Conservation (phyloP, 35 echinoderm and acorn worm species). For the Amphiura filiformis region DNA sequence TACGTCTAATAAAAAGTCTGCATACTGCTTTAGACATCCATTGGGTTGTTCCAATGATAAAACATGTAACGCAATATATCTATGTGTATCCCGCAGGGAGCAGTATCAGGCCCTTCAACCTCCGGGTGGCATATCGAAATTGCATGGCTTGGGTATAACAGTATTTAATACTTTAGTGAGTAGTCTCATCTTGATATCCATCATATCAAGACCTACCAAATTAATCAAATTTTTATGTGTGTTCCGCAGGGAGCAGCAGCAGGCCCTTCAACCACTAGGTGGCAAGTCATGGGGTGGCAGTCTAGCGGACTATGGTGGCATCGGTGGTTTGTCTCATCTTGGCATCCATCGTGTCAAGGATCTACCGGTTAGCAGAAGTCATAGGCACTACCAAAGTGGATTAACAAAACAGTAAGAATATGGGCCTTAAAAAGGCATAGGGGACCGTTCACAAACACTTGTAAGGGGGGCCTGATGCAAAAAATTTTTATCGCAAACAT, state of each 20-base stretch:
- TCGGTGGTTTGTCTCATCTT: conserved; percentile 51
- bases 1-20: too few species aligned
- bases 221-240: too few species aligned
- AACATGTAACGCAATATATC: too few species aligned
- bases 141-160: conserved; percentile 68
- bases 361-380: conserved; percentile 70
- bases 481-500: too few species aligned
- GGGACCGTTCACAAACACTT: neutral
- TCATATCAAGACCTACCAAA: conserved; percentile 63
- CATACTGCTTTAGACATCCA: too few species aligned
- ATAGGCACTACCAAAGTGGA: conserved; percentile 82
- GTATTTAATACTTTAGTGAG: conserved; percentile 70
- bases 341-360: conserved; percentile 54
- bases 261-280: conserved; percentile 35
- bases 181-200: conserved; percentile 39
- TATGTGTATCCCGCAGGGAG: conserved; percentile 32
- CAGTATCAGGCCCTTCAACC: conserved; percentile 43
- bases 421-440: neutral
- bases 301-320: conserved; percentile 85
- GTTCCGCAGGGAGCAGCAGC: conserved; percentile 58
- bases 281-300: conserved; percentile 72
- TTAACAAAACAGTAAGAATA: conserved; percentile 70
- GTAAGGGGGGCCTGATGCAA: too few species aligned
- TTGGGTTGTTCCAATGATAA: too few species aligned
- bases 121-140: conserved; percentile 44